Conservation (phyloP, 2,888 invertebrate species). For the Griposia aprilina region DNA sequence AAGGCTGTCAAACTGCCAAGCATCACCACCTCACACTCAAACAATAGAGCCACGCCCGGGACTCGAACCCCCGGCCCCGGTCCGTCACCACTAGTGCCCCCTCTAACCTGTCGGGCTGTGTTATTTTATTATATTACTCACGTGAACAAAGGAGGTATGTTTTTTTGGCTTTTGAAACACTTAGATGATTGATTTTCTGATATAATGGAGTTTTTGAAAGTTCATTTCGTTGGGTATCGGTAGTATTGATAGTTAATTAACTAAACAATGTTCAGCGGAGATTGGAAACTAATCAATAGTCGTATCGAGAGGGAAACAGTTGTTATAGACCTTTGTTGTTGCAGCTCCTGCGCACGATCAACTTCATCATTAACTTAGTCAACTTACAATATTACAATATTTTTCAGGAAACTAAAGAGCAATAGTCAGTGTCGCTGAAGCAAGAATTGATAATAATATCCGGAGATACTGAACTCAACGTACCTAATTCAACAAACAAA, state of each 20-base stretch:
- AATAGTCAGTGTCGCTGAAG: background rate
- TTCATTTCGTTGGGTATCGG: slow-evolving; percentile 29
- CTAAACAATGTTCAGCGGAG: slow-evolving; percentile 4
- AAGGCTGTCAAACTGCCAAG: slow-evolving; percentile 54
- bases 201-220: slow-evolving; percentile 25
- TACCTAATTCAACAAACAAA: background rate
- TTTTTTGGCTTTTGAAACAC: slow-evolving; percentile 42
- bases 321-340: background rate
- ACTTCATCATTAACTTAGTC: background rate
- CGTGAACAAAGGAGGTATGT: slow-evolving; percentile 52
- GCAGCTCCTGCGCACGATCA: background rate
- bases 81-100: slow-evolving; percentile 54
- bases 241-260: slow-evolving; percentile 28
- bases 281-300: slow-evolving; percentile 14
- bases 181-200: slow-evolving; percentile 54
- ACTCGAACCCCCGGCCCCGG: slow-evolving; percentile 51
- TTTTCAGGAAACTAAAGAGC: background rate
- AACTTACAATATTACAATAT: background rate
- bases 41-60: slow-evolving; percentile 53
- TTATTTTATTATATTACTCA: slow-evolving; percentile 58
- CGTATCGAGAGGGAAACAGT: background rate
- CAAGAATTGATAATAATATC: background rate
- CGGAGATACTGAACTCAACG: background rate
- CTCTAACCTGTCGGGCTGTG: slow-evolving; percentile 51
- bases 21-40: slow-evolving; percentile 41